Evolutionary conservation across 2,797 vertebrate genomes (phyloP), one percentile per base, ranked within the genome.

Genomic region (Nothura maculosa): DNA sequence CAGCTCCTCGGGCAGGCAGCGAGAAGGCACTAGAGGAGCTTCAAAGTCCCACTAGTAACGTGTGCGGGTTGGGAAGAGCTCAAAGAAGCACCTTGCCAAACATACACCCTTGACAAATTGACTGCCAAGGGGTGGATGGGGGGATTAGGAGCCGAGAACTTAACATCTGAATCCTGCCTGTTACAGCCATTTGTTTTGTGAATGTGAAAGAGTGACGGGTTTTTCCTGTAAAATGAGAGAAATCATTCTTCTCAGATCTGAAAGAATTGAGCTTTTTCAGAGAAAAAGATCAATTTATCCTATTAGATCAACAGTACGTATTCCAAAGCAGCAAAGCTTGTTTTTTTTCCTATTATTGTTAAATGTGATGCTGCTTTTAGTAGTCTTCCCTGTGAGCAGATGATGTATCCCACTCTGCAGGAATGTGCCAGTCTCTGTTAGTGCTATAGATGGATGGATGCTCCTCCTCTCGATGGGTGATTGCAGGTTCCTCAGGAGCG

Each of bases 231-330:
- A 52, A 90, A 52, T 22, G 13, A 28, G 74, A 69, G 38, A 48
- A 61, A 36, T 40, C 76, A 3, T 79, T 95, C 3, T 52, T 82
- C n/a, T 85, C 16, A 32, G 15, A 21, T 16, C 13, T 27, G 4
- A 47, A 25, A 67, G 9, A 1, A 5, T 11, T 80, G 45, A 14
- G 70, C 5, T 64, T 62, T 57, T 66, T 73, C 6, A 6, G 21
- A 57, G 25, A 8, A 36, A 82, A 61, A 28, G 30, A 2, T 40
- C 32, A 88, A 60, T 10, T 76, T 72, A 28, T 27, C 2, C 6
- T 57, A 20, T 17, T 55, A 48, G 20, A 16, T 58, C 0, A 2
- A 1, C 20, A 32, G 17, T 50, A 14, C 8, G 25, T 20, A 15
- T 34, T 3, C 24, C 67, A 36, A 68, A 78, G 14, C 36, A 62